Evolutionary conservation across 2,888 invertebrate species (phyloP), one percentile per base, ranked within the genome.

Genomic region (Gymnosoma rotundatum): DNA sequence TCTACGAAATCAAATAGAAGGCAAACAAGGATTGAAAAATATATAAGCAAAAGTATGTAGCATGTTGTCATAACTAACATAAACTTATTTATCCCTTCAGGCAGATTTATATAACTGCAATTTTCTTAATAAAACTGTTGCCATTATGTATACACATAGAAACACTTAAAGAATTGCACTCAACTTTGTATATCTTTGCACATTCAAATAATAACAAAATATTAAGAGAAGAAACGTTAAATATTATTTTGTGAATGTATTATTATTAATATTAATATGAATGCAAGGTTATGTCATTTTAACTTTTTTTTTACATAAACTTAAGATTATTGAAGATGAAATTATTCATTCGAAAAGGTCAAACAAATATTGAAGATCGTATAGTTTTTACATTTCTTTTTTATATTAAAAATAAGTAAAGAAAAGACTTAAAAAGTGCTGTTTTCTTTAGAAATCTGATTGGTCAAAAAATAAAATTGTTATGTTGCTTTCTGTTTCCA

Each of bases 61-160:
- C 36, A 36, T 75, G 54, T 67, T 89, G 88, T 89, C 89, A 89
- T 88, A 89, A 88, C 89, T 89, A 90, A 89, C 87, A 87, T 85
- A 89, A 89, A 89, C 87, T 88, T 90, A 89, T 89, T 89, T 88
- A 87, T 89, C 88, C 88, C 89, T 70, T 67, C 87, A 87, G 89
- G 85, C 86, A 88, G 88, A 90, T 90, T 89, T 89, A 89, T 90
- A 52, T 80, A 73, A 83, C 74, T 69, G 81, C 64, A 76, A 89
- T 88, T 89, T 78, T 70, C 42, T 67, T 12, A 48, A 54, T 67
- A 54, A 67, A 80, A 80, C 45, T 67, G 32, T 80, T 74, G 64
- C 52, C 61, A 45, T 48, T 58, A 69, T 78, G 21, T 54, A 61
- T 25, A 25, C 25, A 25, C 25, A 25, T 4, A 56, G 16, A 52